Evolutionary conservation across 1,140 invertebrate species (phyloP).

Genomic region (Drosophila kanapiae): DNA sequence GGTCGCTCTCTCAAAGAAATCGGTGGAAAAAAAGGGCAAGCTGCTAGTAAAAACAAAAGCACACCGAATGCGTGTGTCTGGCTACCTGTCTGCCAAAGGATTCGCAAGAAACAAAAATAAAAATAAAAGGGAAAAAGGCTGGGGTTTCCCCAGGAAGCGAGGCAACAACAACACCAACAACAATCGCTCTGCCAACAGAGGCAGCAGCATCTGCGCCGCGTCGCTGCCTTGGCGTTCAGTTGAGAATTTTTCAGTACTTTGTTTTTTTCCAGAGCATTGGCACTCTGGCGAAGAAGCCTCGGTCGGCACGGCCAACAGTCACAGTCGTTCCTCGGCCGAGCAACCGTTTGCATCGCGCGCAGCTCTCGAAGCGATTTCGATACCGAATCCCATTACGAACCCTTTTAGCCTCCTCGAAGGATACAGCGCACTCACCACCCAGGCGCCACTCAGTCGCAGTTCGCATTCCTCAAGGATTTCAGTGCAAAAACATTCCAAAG

Average conservation of each 20-base stretch:
- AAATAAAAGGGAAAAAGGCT: slow-evolving; percentile 11
- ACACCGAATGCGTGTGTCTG: slow-evolving; percentile 31
- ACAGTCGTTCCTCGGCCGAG: slow-evolving; percentile 75
- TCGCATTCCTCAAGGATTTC: slow-evolving; percentile 45
- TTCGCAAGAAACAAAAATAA: background rate
- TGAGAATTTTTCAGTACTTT: slow-evolving; percentile 22
- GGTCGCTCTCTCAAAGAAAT: background rate
- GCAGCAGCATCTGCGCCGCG: slow-evolving; percentile 44
- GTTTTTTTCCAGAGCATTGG: slow-evolving; percentile 22
- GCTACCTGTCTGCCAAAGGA: slow-evolving; percentile 31
- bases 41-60: slow-evolving; percentile 15
- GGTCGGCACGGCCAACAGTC: slow-evolving; percentile 31
- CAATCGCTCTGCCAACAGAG: slow-evolving; percentile 1
- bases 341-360: slow-evolving; percentile 76
- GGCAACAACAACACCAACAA: slow-evolving; percentile 12
- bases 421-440: slow-evolving; percentile 30
- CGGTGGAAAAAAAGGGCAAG: slow-evolving; percentile 7
- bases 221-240: slow-evolving; percentile 21
- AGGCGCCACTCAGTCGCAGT: slow-evolving; percentile 67
- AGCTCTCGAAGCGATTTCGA: slow-evolving; percentile 38
- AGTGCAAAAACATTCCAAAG: slow-evolving; percentile 54
- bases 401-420: slow-evolving; percentile 28
- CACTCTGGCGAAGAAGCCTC: slow-evolving; percentile 65
- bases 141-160: slow-evolving; percentile 57
- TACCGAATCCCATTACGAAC: background rate